Evolutionary conservation across 2,888 invertebrate genomes (phyloP), one percentile per base, ranked within the genome.

Genomic region (Tetrapedia diversipes): DNA sequence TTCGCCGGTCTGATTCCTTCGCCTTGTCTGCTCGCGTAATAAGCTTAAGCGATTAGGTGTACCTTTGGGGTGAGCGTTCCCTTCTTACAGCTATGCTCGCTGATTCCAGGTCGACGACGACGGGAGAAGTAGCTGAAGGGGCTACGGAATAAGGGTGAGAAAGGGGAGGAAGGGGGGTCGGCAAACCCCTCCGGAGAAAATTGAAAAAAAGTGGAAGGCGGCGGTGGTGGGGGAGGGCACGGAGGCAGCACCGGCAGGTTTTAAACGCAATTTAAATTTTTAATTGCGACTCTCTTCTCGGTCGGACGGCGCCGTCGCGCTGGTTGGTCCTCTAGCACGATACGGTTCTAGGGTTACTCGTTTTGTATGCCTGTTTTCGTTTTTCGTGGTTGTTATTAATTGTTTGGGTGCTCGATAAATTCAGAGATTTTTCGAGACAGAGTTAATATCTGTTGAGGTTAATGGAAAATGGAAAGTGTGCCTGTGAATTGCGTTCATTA

Each of bases 231-330:
- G 27, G 22, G 43, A 34, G 63, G 29, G 53, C 41, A 54, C 71
- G 64, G 49, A 76, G 78, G 72, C 75, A 77, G 76, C 75, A 56
- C 66, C 79, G 85, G 86, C 71, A 82, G 70, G 78, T 86, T 88
- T 86, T 87, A 87, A 89, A 86, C 86, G 88, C 86, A 88, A 90
- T 89, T 89, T 86, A 89, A 89, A 90, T 84, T 90, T 90, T 90
- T 90, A 90, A 90, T 90, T 90, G 86, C 88, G 81, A 86, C 86
- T 87, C 87, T 87, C 85, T 84, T 80, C 80, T 79, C 66, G 61
- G 75, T 59, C 79, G 14, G 27, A 76, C 81, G 67, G 74, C 73
- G 67, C 68, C 66, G 29, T 22, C 14, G 27, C 59, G 68, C 63
- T 64, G 51, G n/a, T n/a, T n/a, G n/a, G n/a, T n/a, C n/a, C n/a